Evolutionary conservation across 2,797 vertebrate species (phyloP).

Genomic region (Potorous gilbertii): DNA sequence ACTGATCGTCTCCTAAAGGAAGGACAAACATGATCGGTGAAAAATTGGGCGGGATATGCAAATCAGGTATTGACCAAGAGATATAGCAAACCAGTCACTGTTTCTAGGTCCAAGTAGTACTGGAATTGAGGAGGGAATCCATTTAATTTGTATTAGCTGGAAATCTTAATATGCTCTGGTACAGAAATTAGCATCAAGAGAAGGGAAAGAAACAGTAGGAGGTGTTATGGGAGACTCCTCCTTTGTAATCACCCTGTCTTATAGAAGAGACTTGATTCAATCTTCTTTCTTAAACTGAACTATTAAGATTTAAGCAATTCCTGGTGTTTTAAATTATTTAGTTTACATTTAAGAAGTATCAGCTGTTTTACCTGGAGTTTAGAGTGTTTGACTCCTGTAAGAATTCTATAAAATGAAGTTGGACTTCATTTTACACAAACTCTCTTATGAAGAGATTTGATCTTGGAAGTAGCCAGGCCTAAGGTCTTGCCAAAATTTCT

Average conservation of each 20-base stretch:
- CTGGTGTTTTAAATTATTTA: neutral
- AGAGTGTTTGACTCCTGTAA: neutral
- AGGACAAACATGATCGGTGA: no score
- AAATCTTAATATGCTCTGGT: neutral
- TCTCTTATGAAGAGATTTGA: neutral
- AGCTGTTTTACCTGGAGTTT: neutral
- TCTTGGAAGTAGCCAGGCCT: neutral
- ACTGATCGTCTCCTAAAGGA: neutral
- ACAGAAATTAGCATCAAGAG: neutral
- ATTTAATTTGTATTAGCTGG: neutral
- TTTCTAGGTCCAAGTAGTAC: no score
- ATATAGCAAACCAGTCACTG: no score
- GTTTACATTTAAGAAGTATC: neutral
- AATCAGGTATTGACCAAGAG: no score
- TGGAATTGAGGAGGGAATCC: neutral
- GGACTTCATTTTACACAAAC: neutral
- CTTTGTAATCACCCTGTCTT: neutral
- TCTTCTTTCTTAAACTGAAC: neutral
- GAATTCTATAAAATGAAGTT: no score
- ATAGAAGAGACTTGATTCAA: neutral
- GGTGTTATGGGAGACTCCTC: neutral
- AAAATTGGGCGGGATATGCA: no score
- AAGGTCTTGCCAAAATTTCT: neutral
- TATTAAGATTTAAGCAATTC: neutral
- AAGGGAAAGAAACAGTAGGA: neutral